Percentiles rank a stretch among this genome's conserved stretches.
Evolutionary conservation across 2,888 invertebrate genomes (phyloP).

Genomic region (Parnassius mnemosyne): DNA sequence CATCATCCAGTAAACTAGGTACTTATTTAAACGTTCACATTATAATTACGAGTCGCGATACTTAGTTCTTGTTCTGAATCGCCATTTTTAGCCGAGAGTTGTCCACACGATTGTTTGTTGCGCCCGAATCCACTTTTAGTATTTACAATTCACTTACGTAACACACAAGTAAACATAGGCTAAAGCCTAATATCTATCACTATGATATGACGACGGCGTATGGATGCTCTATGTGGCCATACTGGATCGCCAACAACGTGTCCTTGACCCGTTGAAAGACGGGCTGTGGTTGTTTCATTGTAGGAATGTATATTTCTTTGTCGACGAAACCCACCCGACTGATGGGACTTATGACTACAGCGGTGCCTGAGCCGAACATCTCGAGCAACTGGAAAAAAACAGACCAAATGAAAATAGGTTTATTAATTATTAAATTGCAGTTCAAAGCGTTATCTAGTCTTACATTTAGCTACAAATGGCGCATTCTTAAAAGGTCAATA

Average conservation of each 20-base stretch:
- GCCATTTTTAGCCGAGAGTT: constrained; percentile 6
- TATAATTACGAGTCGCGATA: neutral
- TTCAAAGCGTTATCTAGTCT: too few species aligned
- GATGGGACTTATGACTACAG: constrained; percentile 96
- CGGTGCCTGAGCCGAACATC: constrained; percentile 99
- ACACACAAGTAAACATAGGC: constrained; percentile 21
- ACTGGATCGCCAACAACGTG: constrained; percentile 92
- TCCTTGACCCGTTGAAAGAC: constrained; percentile 87
- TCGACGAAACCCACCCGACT: constrained; percentile 90
- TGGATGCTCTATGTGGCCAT: constrained; percentile 90
- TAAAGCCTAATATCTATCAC: constrained; percentile 34
- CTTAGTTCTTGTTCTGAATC: constrained; percentile 1
- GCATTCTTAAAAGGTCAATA: too few species aligned
- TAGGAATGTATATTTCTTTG: constrained; percentile 84
- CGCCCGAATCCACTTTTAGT: constrained; percentile 12
- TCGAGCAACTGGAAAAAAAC: constrained; percentile 89
- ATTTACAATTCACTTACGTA: constrained; percentile 24
- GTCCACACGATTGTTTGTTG: constrained; percentile 5
- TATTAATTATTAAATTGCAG: too few species aligned
- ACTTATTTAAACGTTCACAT: constrained; percentile 4
- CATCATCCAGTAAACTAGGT: neutral
- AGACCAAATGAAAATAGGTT: too few species aligned
- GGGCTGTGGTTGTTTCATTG: constrained; percentile 85
- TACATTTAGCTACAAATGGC: too few species aligned
- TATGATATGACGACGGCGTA: constrained; percentile 83